Conservation (phyloP, 2,888 invertebrate species). For the Syrphus vitripennis region DNA sequence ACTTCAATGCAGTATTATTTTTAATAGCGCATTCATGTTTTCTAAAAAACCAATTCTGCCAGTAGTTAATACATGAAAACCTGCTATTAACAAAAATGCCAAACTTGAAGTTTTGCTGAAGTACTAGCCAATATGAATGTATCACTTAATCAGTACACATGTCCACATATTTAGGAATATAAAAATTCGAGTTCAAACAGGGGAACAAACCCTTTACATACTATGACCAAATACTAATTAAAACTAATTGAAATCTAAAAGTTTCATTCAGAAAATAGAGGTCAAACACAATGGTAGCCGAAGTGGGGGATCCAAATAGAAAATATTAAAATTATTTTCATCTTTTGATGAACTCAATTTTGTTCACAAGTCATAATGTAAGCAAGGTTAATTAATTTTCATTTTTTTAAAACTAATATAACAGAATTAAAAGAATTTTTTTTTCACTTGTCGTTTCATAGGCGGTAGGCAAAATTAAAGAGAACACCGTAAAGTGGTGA, state of each 20-base stretch:
- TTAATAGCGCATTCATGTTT: too few relatives aligned
- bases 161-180: not conserved
- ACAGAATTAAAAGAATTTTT: not conserved
- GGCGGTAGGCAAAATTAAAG: not conserved
- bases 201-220: not conserved
- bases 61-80: too few relatives aligned
- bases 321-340: not conserved
- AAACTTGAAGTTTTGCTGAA: too few relatives aligned
- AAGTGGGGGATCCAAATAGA: not conserved
- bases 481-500: constrained; percentile 18
- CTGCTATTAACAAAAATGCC: too few relatives aligned
- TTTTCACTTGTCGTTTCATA: not conserved
- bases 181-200: not conserved
- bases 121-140: too few relatives aligned
- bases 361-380: too few relatives aligned
- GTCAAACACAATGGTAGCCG: not conserved
- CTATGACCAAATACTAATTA: constrained; percentile 15
- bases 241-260: not conserved
- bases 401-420: not conserved
- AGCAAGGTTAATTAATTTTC: not conserved
- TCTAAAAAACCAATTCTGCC: too few relatives aligned
- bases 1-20: too few relatives aligned
- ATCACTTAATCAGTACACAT: not conserved
- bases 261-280: not conserved
- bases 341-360: not conserved